phyloP scores from a whole-genome alignment of 2,113 vertebrate genomes.

The Amphilophus citrinellus region DNA sequence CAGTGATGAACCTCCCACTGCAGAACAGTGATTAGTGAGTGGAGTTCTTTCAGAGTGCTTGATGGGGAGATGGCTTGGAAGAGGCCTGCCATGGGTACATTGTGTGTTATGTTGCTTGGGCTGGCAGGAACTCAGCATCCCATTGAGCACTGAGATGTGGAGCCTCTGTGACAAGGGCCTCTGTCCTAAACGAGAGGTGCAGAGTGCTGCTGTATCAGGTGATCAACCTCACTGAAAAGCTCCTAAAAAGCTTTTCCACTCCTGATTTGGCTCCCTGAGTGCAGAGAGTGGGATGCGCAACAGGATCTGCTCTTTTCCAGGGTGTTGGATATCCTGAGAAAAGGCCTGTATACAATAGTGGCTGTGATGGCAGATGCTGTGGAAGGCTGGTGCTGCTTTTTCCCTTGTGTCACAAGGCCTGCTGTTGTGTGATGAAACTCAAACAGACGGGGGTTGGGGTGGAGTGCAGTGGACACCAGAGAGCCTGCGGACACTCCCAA shows the following conservation, averaged over 20 bases:
- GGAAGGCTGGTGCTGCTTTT: slow-evolving; percentile 75
- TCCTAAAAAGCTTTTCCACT: slow-evolving; percentile 77
- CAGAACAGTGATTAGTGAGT: slow-evolving; percentile 59
- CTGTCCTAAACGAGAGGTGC: slow-evolving; percentile 68
- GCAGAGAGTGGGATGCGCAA: slow-evolving; percentile 69
- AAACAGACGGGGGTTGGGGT: slow-evolving; percentile 20
- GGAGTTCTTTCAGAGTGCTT: slow-evolving; percentile 57
- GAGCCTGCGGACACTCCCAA: slow-evolving; percentile 57
- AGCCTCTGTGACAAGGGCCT: slow-evolving; percentile 67
- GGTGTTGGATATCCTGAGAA: slow-evolving; percentile 85
- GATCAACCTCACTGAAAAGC: slow-evolving; percentile 70
- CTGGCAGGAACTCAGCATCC: slow-evolving; percentile 66
- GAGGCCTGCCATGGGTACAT: slow-evolving; percentile 54
- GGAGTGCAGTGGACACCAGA: slow-evolving; percentile 48
- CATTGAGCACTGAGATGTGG: slow-evolving; percentile 45
- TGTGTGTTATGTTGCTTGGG: slow-evolving; percentile 61
- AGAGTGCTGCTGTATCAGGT: slow-evolving; percentile 77
- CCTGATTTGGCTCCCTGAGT: slow-evolving; percentile 64
- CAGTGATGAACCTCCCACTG: slow-evolving; percentile 42
- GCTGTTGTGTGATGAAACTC: slow-evolving; percentile 62
- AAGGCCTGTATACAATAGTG: slow-evolving; percentile 79
- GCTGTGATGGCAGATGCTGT: slow-evolving; percentile 77
- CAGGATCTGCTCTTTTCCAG: slow-evolving; percentile 68
- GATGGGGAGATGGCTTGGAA: slow-evolving; percentile 44
- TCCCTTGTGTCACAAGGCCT: slow-evolving; percentile 73